These are phyloP conservation scores for Corythornis cristatus DNA, from an alignment of 2,113 vertebrate species.

Conservation along the genomic window DNA sequence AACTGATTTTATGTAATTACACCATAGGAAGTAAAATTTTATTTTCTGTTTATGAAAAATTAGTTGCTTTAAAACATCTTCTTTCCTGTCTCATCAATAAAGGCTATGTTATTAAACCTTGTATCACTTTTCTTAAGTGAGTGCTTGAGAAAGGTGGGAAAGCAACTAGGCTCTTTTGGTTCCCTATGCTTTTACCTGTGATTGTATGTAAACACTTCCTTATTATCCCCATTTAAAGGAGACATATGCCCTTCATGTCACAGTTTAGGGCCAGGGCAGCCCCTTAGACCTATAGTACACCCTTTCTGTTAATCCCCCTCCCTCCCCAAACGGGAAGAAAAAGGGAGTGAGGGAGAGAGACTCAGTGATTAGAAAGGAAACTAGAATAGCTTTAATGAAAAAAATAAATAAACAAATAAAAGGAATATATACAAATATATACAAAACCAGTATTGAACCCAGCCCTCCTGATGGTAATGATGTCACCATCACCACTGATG, in stretches of 20 bases:
- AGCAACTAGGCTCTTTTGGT: neutral
- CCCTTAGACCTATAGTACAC: no score
- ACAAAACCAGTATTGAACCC: no score
- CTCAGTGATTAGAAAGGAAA: no score
- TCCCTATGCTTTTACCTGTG: neutral
- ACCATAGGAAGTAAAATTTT: neutral
- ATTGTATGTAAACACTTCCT: neutral
- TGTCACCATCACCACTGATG: no score
- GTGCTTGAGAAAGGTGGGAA: neutral
- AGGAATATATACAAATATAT: no score
- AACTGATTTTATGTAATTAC: neutral
- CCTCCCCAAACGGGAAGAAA: no score
- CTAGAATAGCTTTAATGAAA: no score
- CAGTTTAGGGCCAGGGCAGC: no score
- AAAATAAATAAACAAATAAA: no score
- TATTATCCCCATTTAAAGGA: neutral
- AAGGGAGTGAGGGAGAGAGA: no score
- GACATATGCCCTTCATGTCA: neutral
- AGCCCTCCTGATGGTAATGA: no score
- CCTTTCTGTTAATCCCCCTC: no score
- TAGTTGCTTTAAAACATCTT: constrained; percentile 20
- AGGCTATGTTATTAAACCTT: constrained; percentile 17
- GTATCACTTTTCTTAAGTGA: neutral
- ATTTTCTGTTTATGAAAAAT: constrained; percentile 9
- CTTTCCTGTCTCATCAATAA: constrained; percentile 49